Percentiles rank a stretch among this genome's conserved stretches.
These are phyloP conservation scores for Zalophus californianus DNA, from an alignment of 2,797 vertebrate species.

Conservation along the genomic window DNA sequence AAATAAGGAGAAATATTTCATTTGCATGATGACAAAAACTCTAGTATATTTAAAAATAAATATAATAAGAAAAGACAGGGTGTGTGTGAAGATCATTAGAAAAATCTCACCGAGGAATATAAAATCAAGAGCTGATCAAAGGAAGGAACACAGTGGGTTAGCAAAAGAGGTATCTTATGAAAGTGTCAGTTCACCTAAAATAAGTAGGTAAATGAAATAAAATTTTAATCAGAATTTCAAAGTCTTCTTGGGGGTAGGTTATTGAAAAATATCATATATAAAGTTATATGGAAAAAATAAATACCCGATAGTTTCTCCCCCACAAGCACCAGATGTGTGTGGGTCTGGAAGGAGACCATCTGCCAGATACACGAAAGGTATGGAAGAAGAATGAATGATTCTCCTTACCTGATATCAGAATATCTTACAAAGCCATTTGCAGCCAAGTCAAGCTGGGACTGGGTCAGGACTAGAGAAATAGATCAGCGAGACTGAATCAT, in stretches of 20 bases:
- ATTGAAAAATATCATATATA: background rate
- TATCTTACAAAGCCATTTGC: background rate
- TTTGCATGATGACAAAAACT: background rate
- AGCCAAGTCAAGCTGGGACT: background rate
- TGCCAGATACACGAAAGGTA: background rate
- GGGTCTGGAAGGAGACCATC: background rate
- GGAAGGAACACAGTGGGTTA: background rate
- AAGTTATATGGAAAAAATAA: background rate
- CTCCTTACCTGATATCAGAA: background rate
- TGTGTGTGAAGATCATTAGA: background rate
- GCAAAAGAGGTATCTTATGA: background rate
- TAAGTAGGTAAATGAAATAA: background rate
- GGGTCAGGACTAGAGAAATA: background rate
- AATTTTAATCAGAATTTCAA: background rate
- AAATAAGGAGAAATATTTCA: background rate
- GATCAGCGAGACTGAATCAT: background rate
- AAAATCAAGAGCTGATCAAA: background rate
- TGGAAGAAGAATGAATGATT: background rate
- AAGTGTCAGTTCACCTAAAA: background rate
- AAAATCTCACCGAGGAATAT: background rate
- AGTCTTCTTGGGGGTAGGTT: background rate
- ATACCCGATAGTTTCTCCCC: background rate
- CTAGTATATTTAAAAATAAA: background rate
- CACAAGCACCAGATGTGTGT: fast-evolving
- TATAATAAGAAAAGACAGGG: background rate